Conservation (phyloP, 2,888 invertebrate genomes). For the Taphrorychus bicolor region DNA sequence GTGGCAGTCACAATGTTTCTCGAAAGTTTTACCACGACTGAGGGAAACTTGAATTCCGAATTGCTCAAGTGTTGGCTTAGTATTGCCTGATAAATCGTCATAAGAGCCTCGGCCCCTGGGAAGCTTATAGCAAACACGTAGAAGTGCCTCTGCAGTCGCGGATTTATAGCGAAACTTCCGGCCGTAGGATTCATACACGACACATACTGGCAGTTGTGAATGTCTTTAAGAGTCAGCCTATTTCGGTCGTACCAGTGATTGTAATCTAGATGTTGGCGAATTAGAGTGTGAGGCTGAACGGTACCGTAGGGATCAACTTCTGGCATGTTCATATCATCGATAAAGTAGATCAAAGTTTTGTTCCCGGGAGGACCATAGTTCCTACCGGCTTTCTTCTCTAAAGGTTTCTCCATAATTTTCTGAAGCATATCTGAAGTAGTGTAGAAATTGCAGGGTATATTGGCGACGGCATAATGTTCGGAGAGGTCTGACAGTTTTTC, state of each 20-base stretch:
- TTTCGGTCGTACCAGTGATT: conserved; percentile 95
- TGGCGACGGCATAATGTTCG: conserved; percentile 87
- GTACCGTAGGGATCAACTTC: conserved; percentile 91
- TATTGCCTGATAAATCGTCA: conserved; percentile 88
- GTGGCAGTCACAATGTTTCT: conserved; percentile 82
- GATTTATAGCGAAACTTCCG: conserved; percentile 96
- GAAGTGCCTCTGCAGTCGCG: conserved; percentile 89
- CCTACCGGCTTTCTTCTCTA: conserved; percentile 94
- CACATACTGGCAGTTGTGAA: conserved; percentile 96
- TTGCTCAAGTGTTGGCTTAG: conserved; percentile 85
- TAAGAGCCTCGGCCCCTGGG: conserved; percentile 81
- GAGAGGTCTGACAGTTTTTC: conserved; percentile 76
- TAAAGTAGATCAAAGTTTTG: conserved; percentile 91
- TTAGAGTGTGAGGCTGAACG: conserved; percentile 94
- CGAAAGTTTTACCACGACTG: conserved; percentile 71
- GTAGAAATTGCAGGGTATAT: conserved; percentile 96
- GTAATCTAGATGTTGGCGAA: conserved; percentile 95
- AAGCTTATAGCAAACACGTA: conserved; percentile 85
- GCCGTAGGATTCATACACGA: conserved; percentile 99
- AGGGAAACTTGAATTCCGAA: conserved; percentile 80
- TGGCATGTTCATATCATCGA: conserved; percentile 99
- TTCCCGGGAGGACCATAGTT: conserved; percentile 96
- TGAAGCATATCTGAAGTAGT: conserved; percentile 94
- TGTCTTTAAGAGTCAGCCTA: conserved; percentile 88
- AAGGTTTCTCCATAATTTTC: conserved; percentile 89